Evolutionary conservation across 2,797 vertebrate genomes (phyloP), one percentile per base, ranked within the genome.

Genomic region (Mormyrus hasselquistii): DNA sequence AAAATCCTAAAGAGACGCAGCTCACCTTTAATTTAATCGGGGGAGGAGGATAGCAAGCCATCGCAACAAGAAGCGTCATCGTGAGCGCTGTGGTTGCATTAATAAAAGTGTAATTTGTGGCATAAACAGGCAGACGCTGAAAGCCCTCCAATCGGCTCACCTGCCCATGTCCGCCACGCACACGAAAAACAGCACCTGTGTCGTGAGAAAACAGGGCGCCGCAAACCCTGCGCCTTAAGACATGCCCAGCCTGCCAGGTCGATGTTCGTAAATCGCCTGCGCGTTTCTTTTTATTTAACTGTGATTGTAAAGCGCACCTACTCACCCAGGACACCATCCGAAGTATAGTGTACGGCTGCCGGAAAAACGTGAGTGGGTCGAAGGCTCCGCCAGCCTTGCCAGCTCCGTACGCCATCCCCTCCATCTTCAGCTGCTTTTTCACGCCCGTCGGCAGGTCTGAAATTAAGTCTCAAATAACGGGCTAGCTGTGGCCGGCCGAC

Each of bases 301-400:
- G 12, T 16, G 22, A 19, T 16, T 55, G 7, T 16, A 53, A 53
- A 57, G 84, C 55, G 55, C 53, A 50, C n/a, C 19, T 25, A 92
- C 96, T 95, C 91, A 96, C 96, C 96, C 96, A 96, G 16, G 97
- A 98, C 91, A 98, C 94, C 89, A 98, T 95, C 93, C 98, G 96
- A 89, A 99, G 95, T 87, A 98, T 91, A 88, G 97, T 98, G 94
- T 98, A 97, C 82, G 97, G 98, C 92, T 99, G 98, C 93, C 96
- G 96, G 94, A 97, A 90, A 96, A 99, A 97, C 90, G 97, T 97
- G 92, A 97, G 92, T 55, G 96, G 97, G 95, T 98, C 97, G 95
- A 99, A 98, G 93, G 97, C 97, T 95, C 98, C 98, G 62, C 98
- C 98, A 91, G 98, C 97, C 95, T 97, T 98, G 90, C 97, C 97